Base-by-base conservation (phyloP, 2,888 invertebrate species). In the Piscicola geometra region DNA sequence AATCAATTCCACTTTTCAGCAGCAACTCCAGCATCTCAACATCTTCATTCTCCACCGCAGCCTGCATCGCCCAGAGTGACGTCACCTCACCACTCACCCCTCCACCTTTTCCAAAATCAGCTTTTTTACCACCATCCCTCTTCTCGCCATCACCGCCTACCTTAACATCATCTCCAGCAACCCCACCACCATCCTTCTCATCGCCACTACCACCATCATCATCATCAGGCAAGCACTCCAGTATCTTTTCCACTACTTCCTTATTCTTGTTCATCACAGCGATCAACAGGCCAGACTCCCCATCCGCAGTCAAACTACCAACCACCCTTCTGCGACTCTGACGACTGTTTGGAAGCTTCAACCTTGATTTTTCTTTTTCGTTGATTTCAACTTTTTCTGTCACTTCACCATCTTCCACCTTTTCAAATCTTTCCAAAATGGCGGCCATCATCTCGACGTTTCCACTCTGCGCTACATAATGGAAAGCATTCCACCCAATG, bases 381-480 rank as follows among this genome's bases (percentile, higher is more conserved):
- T n/a, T 64, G 21, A 5, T 30, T 64, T 64, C 9, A 12, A 5
- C n/a, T 28, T 64, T 30, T 64, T 21, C n/a, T 12, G 5, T 30
- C n/a, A 9, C 3, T 30, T 30, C n/a, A 12, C 64, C n/a, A 21
- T 30, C 64, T 28, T n/a, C 64, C 3, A 5, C n/a, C 5, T 5
- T 5, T 12, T 64, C 64, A 67, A 67, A 67, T 2, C n/a, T 15
- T 35, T 67, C 30, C 67, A 67, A 67, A 35, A 79, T 41, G 60
- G 67, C 76, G 9, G 35, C 56, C 5, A 79, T 70, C 15, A 78
- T 72, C 15, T 76, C 75, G 12, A 75, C 28, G 64, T 80, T 78
- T 28, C 81, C 81, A 66, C 79, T 80, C 76, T 81, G 80, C 1
- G 79, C 77, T 0, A 81, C 79, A 52, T 79, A 78, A 76, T 80